Evolutionary conservation across 2,888 invertebrate species (phyloP), one percentile per base, ranked within the genome.

Genomic region (Leptinotarsa juncta): DNA sequence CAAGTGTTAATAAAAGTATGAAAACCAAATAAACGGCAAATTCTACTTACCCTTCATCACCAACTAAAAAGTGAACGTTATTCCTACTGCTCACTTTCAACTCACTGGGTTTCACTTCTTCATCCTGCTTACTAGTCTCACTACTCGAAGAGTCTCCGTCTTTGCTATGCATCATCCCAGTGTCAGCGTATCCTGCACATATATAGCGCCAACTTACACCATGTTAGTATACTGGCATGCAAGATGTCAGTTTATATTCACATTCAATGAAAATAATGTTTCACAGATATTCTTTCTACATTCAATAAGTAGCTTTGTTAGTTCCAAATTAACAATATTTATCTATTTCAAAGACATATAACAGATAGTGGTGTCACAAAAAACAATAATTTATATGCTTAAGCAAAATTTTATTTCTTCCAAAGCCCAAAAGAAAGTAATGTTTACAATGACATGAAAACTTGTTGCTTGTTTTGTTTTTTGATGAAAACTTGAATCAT

Each of bases 81-180:
- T 84, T 85, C 71, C 78, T 79, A 70, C 75, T 78, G 57, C 75
- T 68, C 15, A 78, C 42, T 71, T 81, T 80, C 68, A 55, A 75
- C 60, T 81, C 80, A 55, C 71, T 77, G n/a, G 80, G 77, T 48
- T 79, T 78, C 65, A 78, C 75, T 51, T 83, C 83, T 51, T 88
- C 88, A 74, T 89, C 89, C 67, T 89, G 89, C 82, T 89, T 90
- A 69, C 90, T 90, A 15, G 89, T 88, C 79, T 91, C 91, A 80
- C 91, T 91, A 78, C 90, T 90, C 26, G 91, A 91, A 1, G 91
- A 91, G 82, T 91, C 90, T 7, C 89, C 89, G 77, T 90, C 90
- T 82, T 89, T 89, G 78, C 81, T 79, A n/a, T 78, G 78, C 50
- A 73, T 71, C 65, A 79, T 81, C 72, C 75, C 73, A 16, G 82